Evolutionary conservation across 2,888 invertebrate genomes (phyloP).

Genomic region (Zaprionus obscuricornis): DNA sequence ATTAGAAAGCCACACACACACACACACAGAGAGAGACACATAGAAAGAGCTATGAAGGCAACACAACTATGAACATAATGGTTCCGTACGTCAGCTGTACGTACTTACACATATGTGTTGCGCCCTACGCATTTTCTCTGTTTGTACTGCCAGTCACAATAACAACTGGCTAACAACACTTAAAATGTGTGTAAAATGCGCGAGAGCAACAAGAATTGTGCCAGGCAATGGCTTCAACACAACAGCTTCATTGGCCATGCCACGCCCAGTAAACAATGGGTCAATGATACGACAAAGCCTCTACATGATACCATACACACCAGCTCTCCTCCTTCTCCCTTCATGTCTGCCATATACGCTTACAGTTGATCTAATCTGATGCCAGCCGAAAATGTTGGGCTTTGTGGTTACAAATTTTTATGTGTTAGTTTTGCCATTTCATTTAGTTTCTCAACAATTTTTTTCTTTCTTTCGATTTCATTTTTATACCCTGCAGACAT

Average conservation of each 20-base stretch:
- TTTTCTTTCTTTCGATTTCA: constrained; percentile 2
- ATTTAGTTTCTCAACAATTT: constrained; percentile 55
- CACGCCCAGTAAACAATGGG: constrained; percentile 53
- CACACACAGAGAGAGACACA: constrained; percentile 21
- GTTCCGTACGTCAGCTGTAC: constrained; percentile 44
- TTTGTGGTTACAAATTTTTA: constrained; percentile 70
- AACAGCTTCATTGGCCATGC: constrained; percentile 57
- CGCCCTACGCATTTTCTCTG: neutral
- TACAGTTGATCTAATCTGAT: neutral
- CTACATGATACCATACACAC: neutral
- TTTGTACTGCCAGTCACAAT: constrained; percentile 37
- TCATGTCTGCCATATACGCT: neutral
- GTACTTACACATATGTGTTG: constrained; percentile 30
- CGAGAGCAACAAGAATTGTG: constrained; percentile 52
- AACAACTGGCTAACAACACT: constrained; percentile 73
- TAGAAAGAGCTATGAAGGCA: constrained; percentile 57
- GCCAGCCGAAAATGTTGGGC: constrained; percentile 40
- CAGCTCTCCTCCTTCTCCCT: no score
- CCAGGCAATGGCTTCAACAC: no score
- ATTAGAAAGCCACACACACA: constrained; percentile 64
- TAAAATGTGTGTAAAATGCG: constrained; percentile 74
- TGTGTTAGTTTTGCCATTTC: constrained; percentile 66
- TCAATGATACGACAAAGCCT: constrained; percentile 52
- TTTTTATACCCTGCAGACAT: constrained; percentile 31
- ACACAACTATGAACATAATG: constrained; percentile 70